Evolutionary conservation across 2,113 vertebrate genomes (phyloP).

Genomic region (Callocephalon fimbriatum): DNA sequence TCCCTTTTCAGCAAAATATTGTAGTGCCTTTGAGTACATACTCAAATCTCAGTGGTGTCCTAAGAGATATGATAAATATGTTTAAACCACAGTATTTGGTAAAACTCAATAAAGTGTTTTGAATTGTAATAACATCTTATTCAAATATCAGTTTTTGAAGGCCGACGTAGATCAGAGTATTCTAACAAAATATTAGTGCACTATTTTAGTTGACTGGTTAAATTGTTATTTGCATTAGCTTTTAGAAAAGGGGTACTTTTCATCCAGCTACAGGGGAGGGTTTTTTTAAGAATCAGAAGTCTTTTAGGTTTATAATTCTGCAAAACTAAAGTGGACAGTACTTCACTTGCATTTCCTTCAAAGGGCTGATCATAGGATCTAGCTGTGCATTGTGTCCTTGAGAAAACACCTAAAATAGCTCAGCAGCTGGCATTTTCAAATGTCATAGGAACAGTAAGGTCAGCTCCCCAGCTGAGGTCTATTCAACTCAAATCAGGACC

Average conservation of each 20-base stretch:
- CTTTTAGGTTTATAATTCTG: background rate
- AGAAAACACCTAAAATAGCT: slow-evolving; percentile 49
- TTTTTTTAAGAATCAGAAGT: background rate
- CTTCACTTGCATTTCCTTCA: background rate
- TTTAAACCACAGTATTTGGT: background rate
- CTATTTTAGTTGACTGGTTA: background rate
- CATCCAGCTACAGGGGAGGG: background rate
- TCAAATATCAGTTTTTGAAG: background rate
- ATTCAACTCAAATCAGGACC: slow-evolving; percentile 28
- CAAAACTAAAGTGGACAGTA: background rate
- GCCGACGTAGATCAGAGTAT: background rate
- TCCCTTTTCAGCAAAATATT: background rate
- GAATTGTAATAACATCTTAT: background rate
- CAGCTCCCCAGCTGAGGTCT: slow-evolving; percentile 15
- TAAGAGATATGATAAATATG: background rate
- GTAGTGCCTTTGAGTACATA: background rate
- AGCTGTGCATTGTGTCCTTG: slow-evolving; percentile 16
- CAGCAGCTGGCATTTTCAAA: slow-evolving; percentile 33
- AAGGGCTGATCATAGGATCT: background rate
- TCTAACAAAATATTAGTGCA: background rate
- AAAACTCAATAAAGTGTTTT: background rate
- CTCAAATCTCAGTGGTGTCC: background rate
- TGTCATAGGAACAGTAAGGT: background rate
- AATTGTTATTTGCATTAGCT: background rate
- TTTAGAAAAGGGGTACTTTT: background rate